These are phyloP conservation scores for Eustalomyia histrio DNA, from an alignment of 2,888 invertebrate species.

Conservation along the genomic window DNA sequence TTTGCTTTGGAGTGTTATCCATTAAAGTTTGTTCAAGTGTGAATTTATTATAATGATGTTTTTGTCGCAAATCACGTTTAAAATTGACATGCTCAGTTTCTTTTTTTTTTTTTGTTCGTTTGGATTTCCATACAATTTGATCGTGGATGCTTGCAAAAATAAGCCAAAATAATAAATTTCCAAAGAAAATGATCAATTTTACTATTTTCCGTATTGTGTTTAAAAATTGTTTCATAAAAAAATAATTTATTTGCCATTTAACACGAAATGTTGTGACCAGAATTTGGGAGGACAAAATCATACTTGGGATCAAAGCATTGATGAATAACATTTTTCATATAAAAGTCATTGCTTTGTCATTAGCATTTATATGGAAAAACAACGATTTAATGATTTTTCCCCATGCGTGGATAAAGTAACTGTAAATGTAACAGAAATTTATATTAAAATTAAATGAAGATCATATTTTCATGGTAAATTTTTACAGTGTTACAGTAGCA, in stretches of 20 bases:
- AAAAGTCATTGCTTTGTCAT: too few species aligned
- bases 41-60: slow-evolving; percentile 43
- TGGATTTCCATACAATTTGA: slow-evolving; percentile 14
- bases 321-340: too few species aligned
- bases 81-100: slow-evolving; percentile 20
- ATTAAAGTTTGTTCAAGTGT: slow-evolving; percentile 29
- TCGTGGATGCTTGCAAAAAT: slow-evolving; percentile 8
- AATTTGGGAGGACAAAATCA: background rate
- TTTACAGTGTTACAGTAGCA: too few species aligned
- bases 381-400: too few species aligned
- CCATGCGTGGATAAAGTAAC: too few species aligned
- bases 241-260: background rate
- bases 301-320: too few species aligned
- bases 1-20: background rate
- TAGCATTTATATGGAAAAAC: too few species aligned
- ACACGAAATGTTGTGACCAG: background rate
- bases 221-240: background rate
- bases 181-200: background rate
- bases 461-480: too few species aligned
- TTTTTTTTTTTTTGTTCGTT: background rate
- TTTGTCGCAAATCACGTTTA: slow-evolving; percentile 37
- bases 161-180: background rate
- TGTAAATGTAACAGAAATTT: too few species aligned
- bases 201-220: background rate
- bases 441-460: too few species aligned